Evolutionary conservation across 2,113 vertebrate species (phyloP), one percentile per base, ranked within the genome.

Genomic region (Gallinago paraguaiae): DNA sequence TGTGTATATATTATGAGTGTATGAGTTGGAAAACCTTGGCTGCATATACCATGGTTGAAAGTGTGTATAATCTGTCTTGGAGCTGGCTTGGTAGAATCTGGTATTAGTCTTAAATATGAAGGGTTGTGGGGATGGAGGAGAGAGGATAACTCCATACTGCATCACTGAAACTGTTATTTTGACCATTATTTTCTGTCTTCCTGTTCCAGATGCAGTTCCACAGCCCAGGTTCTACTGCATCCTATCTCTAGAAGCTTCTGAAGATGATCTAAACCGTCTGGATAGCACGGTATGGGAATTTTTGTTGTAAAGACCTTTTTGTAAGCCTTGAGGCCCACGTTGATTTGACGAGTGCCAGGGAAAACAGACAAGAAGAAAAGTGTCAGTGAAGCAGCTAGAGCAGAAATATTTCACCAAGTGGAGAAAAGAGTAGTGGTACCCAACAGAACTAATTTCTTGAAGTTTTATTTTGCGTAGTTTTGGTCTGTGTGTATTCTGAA

Each of bases 191-290:
- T 77, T 93, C 31, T 88, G 25, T 96, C 41, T 22, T 95, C 57
- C 1, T 17, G 2, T 97, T 93, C 68, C 96, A 99, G 99, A 99
- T 86, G 95, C 98, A 24, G 98, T 96, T 39, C 97, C 97, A n/a
- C 99, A 99, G 75, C 99, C 99, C 54, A 99, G 99, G 82, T 99
- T 99, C 98, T 99, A 99, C 98, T 99, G 99, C 56, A 98, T 99
- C 92, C 98, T 99, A 10, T 99, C 99, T 24, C 99, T 98, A 28
- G 99, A 99, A 95, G 98, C 98, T 8, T 99, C 99, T 48, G 99
- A 99, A 87, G 99, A 99, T 90, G 99, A 99, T 77, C 97, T 99
- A 91, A 99, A 98, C 96, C 98, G 99, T 68, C 98, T 99, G 5
- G 99, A 99, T 92, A 96, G 96, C 97, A 98, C 89, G 98, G 99